These are phyloP conservation scores for Cuniculus paca DNA, from an alignment of 2,797 vertebrate genomes.

Conservation along the genomic window DNA sequence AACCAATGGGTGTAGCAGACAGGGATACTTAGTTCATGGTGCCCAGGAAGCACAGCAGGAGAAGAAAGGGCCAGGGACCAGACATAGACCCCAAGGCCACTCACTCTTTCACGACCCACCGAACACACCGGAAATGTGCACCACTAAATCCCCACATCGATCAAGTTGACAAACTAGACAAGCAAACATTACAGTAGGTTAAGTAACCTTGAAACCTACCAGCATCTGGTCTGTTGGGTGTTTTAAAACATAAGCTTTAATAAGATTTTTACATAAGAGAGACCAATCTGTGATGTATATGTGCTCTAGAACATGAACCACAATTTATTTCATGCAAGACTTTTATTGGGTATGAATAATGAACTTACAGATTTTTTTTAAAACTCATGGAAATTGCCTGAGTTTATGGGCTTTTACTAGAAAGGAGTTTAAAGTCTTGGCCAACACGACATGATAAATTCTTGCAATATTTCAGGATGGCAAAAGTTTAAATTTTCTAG, in stretches of 20 bases:
- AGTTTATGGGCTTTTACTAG: background rate
- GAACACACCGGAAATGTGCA: background rate
- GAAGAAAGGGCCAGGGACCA: background rate
- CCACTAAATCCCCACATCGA: background rate
- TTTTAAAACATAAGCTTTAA: constrained; percentile 3
- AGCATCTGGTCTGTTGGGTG: background rate
- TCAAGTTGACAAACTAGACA: background rate
- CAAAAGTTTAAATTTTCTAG: background rate
- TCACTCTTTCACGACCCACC: background rate
- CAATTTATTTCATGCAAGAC: background rate
- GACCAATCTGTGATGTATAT: background rate
- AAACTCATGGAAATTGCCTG: background rate
- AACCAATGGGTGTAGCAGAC: background rate
- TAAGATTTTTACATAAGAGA: background rate
- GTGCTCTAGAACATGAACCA: background rate
- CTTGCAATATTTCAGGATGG: constrained; percentile 7
- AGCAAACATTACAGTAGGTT: background rate
- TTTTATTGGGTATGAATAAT: background rate
- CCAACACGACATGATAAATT: background rate
- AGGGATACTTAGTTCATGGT: background rate
- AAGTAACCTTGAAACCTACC: constrained; percentile 18
- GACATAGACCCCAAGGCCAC: background rate
- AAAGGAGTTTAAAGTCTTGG: background rate
- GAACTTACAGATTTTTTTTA: background rate
- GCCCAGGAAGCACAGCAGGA: background rate